Conservation (phyloP, 2,797 vertebrate species). For the Cygnus olor region DNA sequence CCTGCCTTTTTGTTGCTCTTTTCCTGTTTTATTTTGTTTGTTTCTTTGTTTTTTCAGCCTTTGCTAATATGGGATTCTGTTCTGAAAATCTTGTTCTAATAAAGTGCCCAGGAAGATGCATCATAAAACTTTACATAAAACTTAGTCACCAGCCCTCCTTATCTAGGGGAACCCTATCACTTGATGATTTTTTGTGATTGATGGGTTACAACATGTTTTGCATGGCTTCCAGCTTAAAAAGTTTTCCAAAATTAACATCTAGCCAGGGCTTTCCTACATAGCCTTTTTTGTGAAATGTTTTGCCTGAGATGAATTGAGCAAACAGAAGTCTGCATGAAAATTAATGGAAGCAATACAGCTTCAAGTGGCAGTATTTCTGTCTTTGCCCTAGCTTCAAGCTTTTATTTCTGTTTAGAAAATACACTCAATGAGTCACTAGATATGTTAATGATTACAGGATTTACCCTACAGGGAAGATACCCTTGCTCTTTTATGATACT, state of each 20-base stretch:
- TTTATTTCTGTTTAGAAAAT: background rate
- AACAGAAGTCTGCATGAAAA: background rate
- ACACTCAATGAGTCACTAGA: background rate
- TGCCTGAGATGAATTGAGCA: background rate
- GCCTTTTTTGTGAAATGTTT: background rate
- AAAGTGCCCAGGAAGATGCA: background rate
- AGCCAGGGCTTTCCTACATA: background rate
- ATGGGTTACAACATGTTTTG: background rate
- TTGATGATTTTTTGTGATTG: background rate
- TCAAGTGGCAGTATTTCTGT: background rate
- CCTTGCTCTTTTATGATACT: background rate
- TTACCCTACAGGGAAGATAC: background rate
- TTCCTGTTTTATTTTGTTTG: background rate
- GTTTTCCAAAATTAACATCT: background rate
- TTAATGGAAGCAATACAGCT: background rate
- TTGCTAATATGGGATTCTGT: background rate
- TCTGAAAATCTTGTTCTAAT: background rate
- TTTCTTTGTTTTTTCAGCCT: background rate
- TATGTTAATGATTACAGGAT: background rate
- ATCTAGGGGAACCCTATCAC: background rate
- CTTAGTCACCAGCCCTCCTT: background rate
- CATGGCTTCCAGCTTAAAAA: background rate
- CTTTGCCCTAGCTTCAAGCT: background rate
- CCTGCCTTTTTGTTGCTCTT: background rate
- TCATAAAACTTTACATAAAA: background rate